Percentiles rank a stretch among this genome's conserved stretches.
These are phyloP conservation scores for Chelidonichthys spinosus DNA, from an alignment of 2,797 vertebrate species.

Conservation along the genomic window DNA sequence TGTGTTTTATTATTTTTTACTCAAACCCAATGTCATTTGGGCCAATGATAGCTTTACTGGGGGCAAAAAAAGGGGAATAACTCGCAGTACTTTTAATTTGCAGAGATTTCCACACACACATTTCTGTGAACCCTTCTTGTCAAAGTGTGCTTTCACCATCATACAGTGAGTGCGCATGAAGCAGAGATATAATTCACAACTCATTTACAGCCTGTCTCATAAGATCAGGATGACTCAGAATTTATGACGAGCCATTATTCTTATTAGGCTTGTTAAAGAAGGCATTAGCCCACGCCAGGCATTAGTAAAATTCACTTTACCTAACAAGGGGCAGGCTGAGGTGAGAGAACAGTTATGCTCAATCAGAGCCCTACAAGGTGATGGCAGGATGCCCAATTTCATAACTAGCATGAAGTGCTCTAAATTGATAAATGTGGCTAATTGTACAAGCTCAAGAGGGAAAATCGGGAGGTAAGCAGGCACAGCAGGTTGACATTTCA, in stretches of 20 bases:
- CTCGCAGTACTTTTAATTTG: neutral
- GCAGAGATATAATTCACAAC: conserved; percentile 79
- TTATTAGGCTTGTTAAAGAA: conserved; percentile 83
- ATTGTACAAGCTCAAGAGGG: conserved; percentile 34
- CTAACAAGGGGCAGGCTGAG: conserved; percentile 76
- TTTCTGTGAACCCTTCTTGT: conserved; percentile 26
- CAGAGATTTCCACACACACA: conserved; percentile 5
- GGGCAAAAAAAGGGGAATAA: conserved; percentile 11
- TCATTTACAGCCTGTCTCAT: conserved; percentile 82
- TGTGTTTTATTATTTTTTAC: neutral
- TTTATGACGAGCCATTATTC: conserved; percentile 80
- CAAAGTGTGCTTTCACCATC: conserved; percentile 45
- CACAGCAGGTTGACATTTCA: conserved; percentile 19
- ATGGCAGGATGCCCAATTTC: conserved; percentile 74
- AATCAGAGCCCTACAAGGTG: conserved; percentile 76
- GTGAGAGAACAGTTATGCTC: conserved; percentile 73
- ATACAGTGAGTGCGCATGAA: conserved; percentile 49
- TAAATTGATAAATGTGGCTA: conserved; percentile 59
- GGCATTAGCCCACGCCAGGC: conserved; percentile 77
- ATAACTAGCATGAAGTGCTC: conserved; percentile 58
- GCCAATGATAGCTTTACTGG: neutral
- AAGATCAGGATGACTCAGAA: conserved; percentile 79
- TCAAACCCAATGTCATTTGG: conserved; percentile 23
- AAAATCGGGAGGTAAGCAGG: conserved; percentile 11
- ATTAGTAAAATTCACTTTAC: conserved; percentile 83